Percentiles rank a stretch among this genome's conserved stretches.
These are phyloP conservation scores for Chlamydotis undulata DNA, from an alignment of 2,113 vertebrate genomes.

Conservation along the genomic window DNA sequence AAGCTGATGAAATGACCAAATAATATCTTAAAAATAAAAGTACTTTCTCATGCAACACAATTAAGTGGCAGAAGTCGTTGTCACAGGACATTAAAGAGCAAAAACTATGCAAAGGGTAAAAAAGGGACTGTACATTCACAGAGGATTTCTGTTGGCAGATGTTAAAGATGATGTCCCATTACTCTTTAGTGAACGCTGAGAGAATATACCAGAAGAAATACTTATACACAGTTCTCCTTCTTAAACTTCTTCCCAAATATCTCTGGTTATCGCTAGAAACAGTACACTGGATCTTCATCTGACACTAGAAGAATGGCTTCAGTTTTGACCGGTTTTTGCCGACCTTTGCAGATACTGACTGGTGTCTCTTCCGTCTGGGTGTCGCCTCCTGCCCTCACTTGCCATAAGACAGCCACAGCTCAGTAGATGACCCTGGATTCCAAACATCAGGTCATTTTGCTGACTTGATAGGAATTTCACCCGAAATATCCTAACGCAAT, in stretches of 20 bases:
- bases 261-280: neutral
- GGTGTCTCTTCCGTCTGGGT: neutral
- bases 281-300: neutral
- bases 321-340: neutral
- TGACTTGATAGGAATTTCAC: neutral
- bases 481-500: neutral
- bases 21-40: neutral
- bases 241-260: neutral
- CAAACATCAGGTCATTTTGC: neutral
- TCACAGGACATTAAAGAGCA: neutral
- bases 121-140: neutral
- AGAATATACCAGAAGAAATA: neutral
- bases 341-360: neutral
- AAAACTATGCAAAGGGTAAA: neutral
- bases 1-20: neutral
- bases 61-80: neutral
- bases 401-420: neutral
- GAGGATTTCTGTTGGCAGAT: neutral
- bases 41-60: neutral
- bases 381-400: neutral
- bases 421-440: neutral
- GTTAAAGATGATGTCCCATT: accelerated
- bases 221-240: neutral
- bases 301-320: neutral
- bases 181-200: neutral